Evolutionary conservation across 2,113 vertebrate species (phyloP).

Genomic region (Oreotrochilus melanogaster): DNA sequence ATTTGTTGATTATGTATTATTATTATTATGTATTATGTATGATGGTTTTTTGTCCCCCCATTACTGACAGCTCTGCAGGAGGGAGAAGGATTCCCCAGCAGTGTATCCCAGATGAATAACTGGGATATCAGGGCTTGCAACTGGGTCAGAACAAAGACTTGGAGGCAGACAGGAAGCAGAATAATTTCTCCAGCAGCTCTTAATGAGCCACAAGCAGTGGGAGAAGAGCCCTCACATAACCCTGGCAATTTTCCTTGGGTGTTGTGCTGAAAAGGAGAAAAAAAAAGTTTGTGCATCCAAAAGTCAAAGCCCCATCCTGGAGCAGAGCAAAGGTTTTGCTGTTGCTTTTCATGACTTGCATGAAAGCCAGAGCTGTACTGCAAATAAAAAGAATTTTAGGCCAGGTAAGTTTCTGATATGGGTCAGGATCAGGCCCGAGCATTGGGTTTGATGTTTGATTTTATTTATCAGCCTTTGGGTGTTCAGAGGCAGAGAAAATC

Average conservation of each 20-base stretch:
- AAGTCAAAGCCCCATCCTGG: background rate
- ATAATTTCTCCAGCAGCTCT: background rate
- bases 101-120: background rate
- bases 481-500: background rate
- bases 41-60: background rate
- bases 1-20: background rate
- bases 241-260: background rate
- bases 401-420: background rate
- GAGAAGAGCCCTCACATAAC: background rate
- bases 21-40: background rate
- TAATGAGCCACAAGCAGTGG: background rate
- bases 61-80: conserved; percentile 11
- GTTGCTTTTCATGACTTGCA: background rate
- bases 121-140: background rate
- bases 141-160: background rate
- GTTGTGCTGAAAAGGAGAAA: background rate
- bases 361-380: background rate
- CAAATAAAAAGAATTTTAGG: background rate
- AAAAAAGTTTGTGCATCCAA: background rate
- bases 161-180: background rate
- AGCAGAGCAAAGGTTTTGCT: background rate
- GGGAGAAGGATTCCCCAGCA: background rate
- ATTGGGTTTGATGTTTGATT: background rate
- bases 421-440: background rate
- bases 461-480: background rate